phyloP scores from a whole-genome alignment of 2,113 vertebrate species.

The Merops nubicus region DNA sequence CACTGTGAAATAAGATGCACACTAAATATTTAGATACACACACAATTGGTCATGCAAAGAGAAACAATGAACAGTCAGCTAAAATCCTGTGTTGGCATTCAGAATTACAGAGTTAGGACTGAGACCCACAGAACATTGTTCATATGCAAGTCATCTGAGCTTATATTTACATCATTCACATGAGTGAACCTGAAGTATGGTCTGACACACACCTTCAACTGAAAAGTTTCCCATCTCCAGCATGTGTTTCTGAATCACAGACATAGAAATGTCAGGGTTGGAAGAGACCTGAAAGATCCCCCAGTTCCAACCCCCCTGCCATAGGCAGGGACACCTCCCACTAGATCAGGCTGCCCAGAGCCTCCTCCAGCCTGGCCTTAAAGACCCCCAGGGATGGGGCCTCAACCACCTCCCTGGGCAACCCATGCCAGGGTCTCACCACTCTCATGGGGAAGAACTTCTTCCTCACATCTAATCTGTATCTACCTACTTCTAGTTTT shows the following conservation, averaged over 20 bases:
- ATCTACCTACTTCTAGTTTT: no score
- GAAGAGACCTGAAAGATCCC: no score
- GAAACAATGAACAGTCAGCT: background rate
- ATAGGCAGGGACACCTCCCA: no score
- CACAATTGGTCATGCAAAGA: background rate
- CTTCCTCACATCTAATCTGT: no score
- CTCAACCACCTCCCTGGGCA: no score
- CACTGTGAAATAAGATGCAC: background rate
- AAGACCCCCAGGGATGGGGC: no score
- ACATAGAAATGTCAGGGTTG: no score
- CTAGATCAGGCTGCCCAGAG: no score
- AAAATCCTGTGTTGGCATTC: background rate
- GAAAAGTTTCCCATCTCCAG: background rate
- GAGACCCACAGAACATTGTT: background rate
- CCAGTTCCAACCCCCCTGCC: no score
- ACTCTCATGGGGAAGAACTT: no score
- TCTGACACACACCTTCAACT: background rate
- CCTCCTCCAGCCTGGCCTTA: no score
- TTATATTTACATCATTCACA: background rate
- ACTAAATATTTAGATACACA: background rate
- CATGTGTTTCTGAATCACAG: fast-evolving
- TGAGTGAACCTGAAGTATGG: background rate
- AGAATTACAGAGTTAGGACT: background rate
- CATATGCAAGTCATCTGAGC: background rate
- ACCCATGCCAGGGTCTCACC: no score